A percentile compares a stretch with the other conserved stretches of the same genome.
Evolutionary conservation across 2,797 vertebrate genomes (phyloP).

Genomic region (Orientallactaga sibirica): DNA sequence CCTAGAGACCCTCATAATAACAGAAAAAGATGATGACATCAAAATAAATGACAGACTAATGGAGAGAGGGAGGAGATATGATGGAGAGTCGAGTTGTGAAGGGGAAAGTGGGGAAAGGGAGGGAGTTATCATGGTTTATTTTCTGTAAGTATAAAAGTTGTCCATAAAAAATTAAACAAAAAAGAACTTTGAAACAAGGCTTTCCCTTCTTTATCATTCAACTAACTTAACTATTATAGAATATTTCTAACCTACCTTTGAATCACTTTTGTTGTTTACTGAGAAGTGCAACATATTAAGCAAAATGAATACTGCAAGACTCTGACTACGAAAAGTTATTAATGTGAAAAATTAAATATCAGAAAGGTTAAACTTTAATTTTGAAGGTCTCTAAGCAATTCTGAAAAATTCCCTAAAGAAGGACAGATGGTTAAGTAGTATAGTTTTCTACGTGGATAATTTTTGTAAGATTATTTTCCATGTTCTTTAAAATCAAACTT

Average conservation of each 20-base stretch:
- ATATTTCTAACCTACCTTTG: background rate
- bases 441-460: background rate
- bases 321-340: background rate
- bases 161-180: no score
- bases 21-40: no score
- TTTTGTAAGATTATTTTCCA: background rate
- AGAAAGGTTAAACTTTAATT: constrained; percentile 30
- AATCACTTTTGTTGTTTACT: constrained; percentile 23
- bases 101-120: no score
- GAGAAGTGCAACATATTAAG: constrained; percentile 19
- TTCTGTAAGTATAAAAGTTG: no score
- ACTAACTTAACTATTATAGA: background rate
- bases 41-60: no score
- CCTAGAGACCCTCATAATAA: no score
- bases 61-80: no score
- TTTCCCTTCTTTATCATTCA: constrained; percentile 11
- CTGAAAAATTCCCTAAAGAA: background rate
- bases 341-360: constrained; percentile 3
- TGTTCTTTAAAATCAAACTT: background rate
- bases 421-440: background rate
- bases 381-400: constrained; percentile 38
- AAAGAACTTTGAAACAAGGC: background rate
- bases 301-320: background rate
- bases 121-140: no score
- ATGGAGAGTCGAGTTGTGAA: no score